phyloP scores from a whole-genome alignment of 2,797 vertebrate species.

The Notolepis coatsorum region DNA sequence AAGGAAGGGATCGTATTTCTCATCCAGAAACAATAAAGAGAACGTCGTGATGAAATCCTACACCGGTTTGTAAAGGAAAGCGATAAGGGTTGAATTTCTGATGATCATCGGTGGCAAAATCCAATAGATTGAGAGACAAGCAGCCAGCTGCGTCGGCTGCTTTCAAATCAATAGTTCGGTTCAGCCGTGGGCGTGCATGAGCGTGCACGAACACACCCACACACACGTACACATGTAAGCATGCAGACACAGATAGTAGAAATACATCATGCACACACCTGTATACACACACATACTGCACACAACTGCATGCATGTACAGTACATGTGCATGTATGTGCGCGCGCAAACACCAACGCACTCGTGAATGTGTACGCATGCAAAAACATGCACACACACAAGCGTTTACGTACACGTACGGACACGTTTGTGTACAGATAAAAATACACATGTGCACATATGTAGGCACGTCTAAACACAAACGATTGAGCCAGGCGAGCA shows the following conservation, averaged over 20 bases:
- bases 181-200: not conserved
- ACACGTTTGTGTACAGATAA: too few relatives aligned
- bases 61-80: constrained; percentile 27
- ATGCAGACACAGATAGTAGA: too few relatives aligned
- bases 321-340: too few relatives aligned
- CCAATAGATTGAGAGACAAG: constrained; percentile 43
- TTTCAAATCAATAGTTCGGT: constrained; percentile 62
- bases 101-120: constrained; percentile 33
- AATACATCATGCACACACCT: not conserved
- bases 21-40: constrained; percentile 20
- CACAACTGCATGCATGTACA: too few relatives aligned
- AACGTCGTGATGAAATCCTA: constrained; percentile 18
- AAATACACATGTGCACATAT: too few relatives aligned
- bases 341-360: too few relatives aligned
- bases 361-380: too few relatives aligned
- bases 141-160: constrained; percentile 26
- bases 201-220: not conserved
- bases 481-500: too few relatives aligned
- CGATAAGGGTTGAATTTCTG: constrained; percentile 40
- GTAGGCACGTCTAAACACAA: too few relatives aligned
- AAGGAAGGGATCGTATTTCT: constrained; percentile 27
- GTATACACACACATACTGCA: constrained; percentile 15
- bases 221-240: not conserved
- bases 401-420: too few relatives aligned
- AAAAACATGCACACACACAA: too few relatives aligned